phyloP scores from a whole-genome alignment of 2,888 invertebrate genomes.

The Drosophila yooni region DNA sequence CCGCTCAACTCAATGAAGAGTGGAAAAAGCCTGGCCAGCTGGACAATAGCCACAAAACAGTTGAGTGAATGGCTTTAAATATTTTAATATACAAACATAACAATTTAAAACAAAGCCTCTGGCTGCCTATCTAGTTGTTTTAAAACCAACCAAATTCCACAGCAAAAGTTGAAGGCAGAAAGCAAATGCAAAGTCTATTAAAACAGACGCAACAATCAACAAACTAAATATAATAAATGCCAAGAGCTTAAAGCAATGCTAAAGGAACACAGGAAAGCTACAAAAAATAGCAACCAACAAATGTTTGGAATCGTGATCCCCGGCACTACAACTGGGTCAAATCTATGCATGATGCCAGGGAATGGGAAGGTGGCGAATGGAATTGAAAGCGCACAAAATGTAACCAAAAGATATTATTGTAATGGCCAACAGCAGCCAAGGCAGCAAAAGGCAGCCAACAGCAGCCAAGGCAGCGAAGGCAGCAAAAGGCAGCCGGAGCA shows the following conservation, averaged over 20 bases:
- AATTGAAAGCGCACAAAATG: conserved; percentile 51
- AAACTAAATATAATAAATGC: conserved; percentile 28
- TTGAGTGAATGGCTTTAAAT: conserved; percentile 47
- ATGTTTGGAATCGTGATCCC: conserved; percentile 60
- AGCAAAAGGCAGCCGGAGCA: background rate
- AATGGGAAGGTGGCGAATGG: conserved; percentile 34
- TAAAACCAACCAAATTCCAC: conserved; percentile 31
- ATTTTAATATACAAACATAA: conserved; percentile 50
- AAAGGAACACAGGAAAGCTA: conserved; percentile 13
- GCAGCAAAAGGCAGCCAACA: background rate
- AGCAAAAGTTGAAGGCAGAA: conserved; percentile 22
- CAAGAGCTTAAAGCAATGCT: conserved; percentile 12
- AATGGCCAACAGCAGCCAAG: conserved; percentile 17
- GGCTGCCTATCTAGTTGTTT: conserved; percentile 53
- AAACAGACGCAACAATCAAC: conserved; percentile 39
- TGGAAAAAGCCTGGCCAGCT: conserved; percentile 20
- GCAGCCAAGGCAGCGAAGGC: background rate
- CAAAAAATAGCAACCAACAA: conserved; percentile 27
- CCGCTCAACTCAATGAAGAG: conserved; percentile 24
- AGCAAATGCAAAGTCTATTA: conserved; percentile 51
- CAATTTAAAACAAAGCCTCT: conserved; percentile 45
- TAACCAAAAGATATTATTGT: conserved; percentile 55
- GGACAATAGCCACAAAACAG: conserved; percentile 20
- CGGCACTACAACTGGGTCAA: conserved; percentile 67
- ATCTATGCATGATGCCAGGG: conserved; percentile 55